phyloP scores from a whole-genome alignment of 2,113 vertebrate species.

The Naja naja region DNA sequence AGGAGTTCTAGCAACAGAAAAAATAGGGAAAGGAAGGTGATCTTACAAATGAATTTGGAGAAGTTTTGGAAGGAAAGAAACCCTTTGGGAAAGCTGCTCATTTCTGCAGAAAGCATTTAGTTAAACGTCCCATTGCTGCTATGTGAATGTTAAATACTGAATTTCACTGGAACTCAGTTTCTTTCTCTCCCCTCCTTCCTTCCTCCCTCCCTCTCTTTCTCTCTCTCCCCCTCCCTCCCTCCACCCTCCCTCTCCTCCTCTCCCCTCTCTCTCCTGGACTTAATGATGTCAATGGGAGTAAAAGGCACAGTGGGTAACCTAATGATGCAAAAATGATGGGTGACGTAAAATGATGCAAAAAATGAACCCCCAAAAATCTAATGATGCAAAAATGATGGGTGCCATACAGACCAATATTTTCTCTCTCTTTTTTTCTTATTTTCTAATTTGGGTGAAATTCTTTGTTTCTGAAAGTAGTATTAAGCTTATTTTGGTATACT shows the following conservation, averaged over 20 bases:
- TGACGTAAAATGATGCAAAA: too few species aligned
- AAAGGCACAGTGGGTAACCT: neutral
- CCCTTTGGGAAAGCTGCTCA: neutral
- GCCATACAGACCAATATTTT: neutral
- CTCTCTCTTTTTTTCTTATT: neutral
- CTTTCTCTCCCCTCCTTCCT: neutral
- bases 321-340: neutral
- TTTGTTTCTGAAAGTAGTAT: neutral
- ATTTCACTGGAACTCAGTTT: neutral
- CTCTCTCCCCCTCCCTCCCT: too few species aligned
- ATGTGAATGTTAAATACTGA: neutral
- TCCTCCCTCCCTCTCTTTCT: too few species aligned
- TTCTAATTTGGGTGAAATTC: neutral
- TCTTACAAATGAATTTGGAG: neutral
- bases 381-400: neutral
- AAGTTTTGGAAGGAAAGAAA: neutral
- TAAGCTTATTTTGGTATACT: neutral
- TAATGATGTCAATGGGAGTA: neutral
- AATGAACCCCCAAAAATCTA: too few species aligned
- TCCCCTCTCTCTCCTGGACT: neutral
- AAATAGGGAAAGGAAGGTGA: neutral
- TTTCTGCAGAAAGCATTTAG: neutral
- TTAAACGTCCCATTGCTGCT: neutral
- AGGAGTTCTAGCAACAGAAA: neutral
- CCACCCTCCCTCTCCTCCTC: too few species aligned